Conservation (phyloP, 2,797 vertebrate genomes). For the Poliocrania exsul region DNA sequence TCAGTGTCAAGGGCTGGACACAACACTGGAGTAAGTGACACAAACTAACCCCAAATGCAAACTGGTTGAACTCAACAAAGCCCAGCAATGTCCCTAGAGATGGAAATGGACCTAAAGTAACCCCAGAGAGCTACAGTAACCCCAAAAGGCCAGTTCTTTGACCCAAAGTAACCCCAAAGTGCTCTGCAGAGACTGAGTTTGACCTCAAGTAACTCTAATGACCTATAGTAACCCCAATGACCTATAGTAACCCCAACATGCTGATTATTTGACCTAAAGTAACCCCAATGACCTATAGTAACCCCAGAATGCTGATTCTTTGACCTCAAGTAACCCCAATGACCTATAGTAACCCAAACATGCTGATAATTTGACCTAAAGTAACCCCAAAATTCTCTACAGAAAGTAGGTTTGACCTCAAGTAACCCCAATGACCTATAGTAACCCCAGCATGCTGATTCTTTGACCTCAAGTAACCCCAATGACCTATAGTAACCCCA, state of each 20-base stretch:
- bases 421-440: neutral
- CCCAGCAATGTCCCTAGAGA: neutral
- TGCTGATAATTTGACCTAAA: too few species aligned
- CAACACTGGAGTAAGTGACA: neutral
- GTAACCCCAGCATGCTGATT: neutral
- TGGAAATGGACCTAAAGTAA: rapidly evolving
- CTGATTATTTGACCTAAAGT: too few species aligned
- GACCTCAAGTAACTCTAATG: neutral
- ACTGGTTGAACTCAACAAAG: neutral
- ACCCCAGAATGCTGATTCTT: neutral
- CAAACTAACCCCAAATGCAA: neutral
- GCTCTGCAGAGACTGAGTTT: too few species aligned
- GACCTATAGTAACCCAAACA: neutral
- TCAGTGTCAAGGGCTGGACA: neutral
- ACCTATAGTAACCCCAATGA: neutral
- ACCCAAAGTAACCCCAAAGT: neutral
- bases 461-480: neutral
- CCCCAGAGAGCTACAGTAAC: neutral
- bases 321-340: neutral
- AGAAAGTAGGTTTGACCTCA: neutral
- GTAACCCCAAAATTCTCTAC: neutral
- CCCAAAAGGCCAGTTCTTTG: neutral
- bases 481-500: neutral
- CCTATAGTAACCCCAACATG: too few species aligned
- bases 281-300: neutral